phyloP scores from a whole-genome alignment of 2,888 invertebrate species.

The Tinea semifulvella region DNA sequence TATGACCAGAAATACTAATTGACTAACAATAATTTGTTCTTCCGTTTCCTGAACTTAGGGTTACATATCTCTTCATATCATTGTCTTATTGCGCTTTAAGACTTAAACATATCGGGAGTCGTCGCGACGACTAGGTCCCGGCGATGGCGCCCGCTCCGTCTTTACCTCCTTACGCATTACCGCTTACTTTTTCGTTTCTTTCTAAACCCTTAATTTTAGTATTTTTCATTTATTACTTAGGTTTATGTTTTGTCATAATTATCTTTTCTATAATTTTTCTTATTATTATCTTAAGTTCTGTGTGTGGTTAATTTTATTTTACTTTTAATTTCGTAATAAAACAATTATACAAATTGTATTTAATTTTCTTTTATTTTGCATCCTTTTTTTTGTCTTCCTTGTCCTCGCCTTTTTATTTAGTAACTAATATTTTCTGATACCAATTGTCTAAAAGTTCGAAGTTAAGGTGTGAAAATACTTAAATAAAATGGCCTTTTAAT shows the following conservation, averaged over 20 bases:
- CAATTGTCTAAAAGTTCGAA: conserved; percentile 9
- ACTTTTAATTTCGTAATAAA: conserved; percentile 65
- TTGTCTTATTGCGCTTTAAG: conserved; percentile 10
- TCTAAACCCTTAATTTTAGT: conserved; percentile 18
- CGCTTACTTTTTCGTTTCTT: conserved; percentile 12
- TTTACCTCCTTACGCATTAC: conserved; percentile 5
- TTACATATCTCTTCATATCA: conserved; percentile 13
- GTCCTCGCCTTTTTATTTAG: conserved; percentile 20
- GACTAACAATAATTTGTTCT: background rate
- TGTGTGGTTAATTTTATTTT: conserved; percentile 65
- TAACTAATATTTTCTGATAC: conserved; percentile 9
- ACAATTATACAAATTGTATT: conserved; percentile 59
- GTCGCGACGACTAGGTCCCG: too few species aligned
- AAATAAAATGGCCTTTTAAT: conserved; percentile 1
- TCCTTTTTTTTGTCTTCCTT: conserved; percentile 36
- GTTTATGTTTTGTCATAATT: conserved; percentile 24
- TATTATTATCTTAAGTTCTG: conserved; percentile 59
- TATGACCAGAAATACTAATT: background rate
- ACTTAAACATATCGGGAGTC: too few species aligned
- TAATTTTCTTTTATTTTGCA: conserved; percentile 52
- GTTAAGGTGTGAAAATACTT: background rate
- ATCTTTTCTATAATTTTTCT: conserved; percentile 43
- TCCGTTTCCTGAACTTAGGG: conserved; percentile 3
- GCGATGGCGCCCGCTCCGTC: background rate
- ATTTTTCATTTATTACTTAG: conserved; percentile 15